These are phyloP conservation scores for Netelia fuscicornis DNA, from an alignment of 2,888 invertebrate species.

Conservation along the genomic window DNA sequence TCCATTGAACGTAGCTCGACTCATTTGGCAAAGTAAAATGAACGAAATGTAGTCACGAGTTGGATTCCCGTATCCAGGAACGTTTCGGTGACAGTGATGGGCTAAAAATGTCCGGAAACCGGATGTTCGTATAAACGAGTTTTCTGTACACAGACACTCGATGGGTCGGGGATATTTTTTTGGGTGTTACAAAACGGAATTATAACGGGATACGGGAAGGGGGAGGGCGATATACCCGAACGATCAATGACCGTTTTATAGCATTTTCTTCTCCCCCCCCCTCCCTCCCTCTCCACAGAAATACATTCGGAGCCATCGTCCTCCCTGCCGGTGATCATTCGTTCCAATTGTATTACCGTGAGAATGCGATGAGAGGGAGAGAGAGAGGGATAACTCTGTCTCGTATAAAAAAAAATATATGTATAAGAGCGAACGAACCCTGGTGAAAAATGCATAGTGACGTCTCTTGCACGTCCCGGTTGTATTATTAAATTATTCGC, in stretches of 20 bases:
- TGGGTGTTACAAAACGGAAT: constrained; percentile 53
- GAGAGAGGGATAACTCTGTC: constrained; percentile 26
- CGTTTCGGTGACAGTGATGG: constrained; percentile 35
- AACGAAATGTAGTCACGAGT: constrained; percentile 6
- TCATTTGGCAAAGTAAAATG: constrained; percentile 33
- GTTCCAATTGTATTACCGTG: constrained; percentile 75
- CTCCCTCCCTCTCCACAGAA: constrained; percentile 20
- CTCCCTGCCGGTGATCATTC: constrained; percentile 69
- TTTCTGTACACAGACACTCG: constrained; percentile 20
- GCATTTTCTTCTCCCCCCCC: constrained; percentile 60
- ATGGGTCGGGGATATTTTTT: neutral
- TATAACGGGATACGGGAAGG: constrained; percentile 56
- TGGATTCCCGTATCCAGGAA: constrained; percentile 17
- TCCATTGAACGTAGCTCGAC: constrained; percentile 10
- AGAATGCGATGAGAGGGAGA: neutral
- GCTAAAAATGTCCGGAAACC: constrained; percentile 45
- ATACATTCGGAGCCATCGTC: constrained; percentile 33
- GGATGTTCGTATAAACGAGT: constrained; percentile 45
- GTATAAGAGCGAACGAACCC: neutral
- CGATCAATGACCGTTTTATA: constrained; percentile 72
- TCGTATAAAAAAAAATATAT: constrained; percentile 20
- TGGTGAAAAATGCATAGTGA: constrained; percentile 66
- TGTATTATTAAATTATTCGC: constrained; percentile 76
- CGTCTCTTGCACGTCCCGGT: constrained; percentile 57
- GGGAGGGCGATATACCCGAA: constrained; percentile 37